Evolutionary conservation across 1,140 invertebrate genomes (phyloP).

Genomic region (Euura saliciscinereae): DNA sequence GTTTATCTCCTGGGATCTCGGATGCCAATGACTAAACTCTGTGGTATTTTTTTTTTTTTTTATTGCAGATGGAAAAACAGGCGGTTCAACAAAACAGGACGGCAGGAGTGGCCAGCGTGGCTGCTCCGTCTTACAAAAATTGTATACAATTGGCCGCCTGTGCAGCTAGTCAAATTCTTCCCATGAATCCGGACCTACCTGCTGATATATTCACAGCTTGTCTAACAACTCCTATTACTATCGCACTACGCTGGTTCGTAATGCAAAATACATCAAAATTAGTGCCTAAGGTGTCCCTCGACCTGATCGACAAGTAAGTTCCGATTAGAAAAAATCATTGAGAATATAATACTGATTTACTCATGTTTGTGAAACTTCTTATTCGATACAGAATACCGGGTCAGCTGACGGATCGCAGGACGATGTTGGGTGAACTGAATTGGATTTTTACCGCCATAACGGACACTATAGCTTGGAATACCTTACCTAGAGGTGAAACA

Average conservation of each 20-base stretch:
- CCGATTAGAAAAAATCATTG: neutral
- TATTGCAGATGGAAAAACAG: constrained; percentile 51
- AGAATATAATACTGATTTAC: too few relatives aligned
- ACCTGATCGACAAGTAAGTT: constrained; percentile 88
- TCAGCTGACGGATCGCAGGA: constrained; percentile 90
- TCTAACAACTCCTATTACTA: constrained; percentile 97
- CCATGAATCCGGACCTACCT: constrained; percentile 98
- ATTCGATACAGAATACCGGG: constrained; percentile 84
- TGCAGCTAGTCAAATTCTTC: constrained; percentile 87
- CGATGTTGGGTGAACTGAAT: constrained; percentile 98
- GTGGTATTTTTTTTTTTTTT: constrained; percentile 14
- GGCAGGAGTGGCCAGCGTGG: constrained; percentile 40
- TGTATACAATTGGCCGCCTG: constrained; percentile 98
- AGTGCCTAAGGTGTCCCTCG: constrained; percentile 79
- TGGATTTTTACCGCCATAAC: constrained; percentile 99
- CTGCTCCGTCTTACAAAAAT: constrained; percentile 75
- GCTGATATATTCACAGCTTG: constrained; percentile 98
- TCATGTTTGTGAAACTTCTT: constrained; percentile 14
- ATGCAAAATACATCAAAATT: constrained; percentile 84
- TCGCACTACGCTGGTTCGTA: constrained; percentile 94
- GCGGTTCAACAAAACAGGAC: constrained; percentile 50
- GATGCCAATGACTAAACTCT: neutral
- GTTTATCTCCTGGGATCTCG: too few relatives aligned
- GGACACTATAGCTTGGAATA: constrained; percentile 99
- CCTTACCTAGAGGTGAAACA: constrained; percentile 77